Conservation (phyloP, 30 jellyfish, hydroid and myxozoan species). For the Pseudorhiza aurosa region DNA sequence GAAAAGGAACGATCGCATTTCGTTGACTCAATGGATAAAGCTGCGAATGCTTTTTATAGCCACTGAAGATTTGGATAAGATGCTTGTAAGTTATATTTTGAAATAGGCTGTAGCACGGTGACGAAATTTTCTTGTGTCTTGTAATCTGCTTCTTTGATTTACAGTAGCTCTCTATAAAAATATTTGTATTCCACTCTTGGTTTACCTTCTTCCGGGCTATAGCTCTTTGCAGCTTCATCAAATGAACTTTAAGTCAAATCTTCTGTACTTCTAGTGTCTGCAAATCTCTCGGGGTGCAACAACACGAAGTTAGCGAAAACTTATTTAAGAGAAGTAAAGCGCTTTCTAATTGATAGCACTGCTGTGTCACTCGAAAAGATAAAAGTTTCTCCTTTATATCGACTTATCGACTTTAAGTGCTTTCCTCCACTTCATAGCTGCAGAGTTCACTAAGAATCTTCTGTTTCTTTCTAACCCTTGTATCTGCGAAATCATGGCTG, state of each 20-base stretch:
- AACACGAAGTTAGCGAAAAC: slow-evolving; percentile 49
- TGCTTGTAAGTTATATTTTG: slow-evolving; percentile 26
- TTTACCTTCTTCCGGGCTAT: slow-evolving; percentile 23
- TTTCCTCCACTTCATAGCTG: slow-evolving; percentile 38
- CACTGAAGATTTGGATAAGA: slow-evolving; percentile 54
- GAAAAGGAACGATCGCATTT: slow-evolving; percentile 39
- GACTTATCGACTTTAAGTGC: slow-evolving; percentile 6
- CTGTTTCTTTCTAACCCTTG: slow-evolving; percentile 20
- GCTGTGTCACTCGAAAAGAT: slow-evolving; percentile 63
- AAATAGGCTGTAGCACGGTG: slow-evolving; percentile 32
- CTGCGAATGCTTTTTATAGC: slow-evolving; percentile 21
- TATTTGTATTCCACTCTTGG: slow-evolving; percentile 33
- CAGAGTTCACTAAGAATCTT: slow-evolving; percentile 28
- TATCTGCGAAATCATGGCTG: slow-evolving; percentile 15
- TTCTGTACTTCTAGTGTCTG: slow-evolving; percentile 3
- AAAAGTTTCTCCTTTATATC: slow-evolving; percentile 37
- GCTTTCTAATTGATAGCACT: slow-evolving; percentile 38
- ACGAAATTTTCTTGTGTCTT: slow-evolving; percentile 18
- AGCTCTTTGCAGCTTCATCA: slow-evolving; percentile 34
- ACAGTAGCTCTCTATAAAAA: slow-evolving; percentile 30
- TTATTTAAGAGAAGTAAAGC: slow-evolving; percentile 29
- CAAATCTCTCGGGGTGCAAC: slow-evolving; percentile 59
- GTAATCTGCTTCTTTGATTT: slow-evolving; percentile 25
- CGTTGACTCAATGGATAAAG: slow-evolving; percentile 32
- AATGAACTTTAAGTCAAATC: slow-evolving; percentile 1